A percentile compares a stretch with the other conserved stretches of the same genome.
phyloP scores from a whole-genome alignment of 2,797 vertebrate genomes.

The Garrulus glandarius region DNA sequence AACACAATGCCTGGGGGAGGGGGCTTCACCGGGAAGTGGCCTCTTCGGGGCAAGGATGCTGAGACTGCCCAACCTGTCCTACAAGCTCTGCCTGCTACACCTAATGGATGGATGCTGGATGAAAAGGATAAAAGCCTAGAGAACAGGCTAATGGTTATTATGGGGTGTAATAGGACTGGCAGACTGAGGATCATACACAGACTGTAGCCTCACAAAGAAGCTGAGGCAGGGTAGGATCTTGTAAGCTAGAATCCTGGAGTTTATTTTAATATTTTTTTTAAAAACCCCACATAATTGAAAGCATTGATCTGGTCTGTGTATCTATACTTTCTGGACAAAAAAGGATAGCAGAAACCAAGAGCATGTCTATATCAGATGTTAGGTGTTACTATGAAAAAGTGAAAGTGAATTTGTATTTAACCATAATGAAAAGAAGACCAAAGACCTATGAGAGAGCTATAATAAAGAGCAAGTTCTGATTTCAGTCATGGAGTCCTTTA shows the following conservation, averaged over 20 bases:
- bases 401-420: background rate
- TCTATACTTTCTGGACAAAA: background rate
- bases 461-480: background rate
- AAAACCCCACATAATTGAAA: background rate
- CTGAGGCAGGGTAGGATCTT: background rate
- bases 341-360: background rate
- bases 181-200: background rate
- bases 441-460: background rate
- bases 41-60: background rate
- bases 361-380: background rate
- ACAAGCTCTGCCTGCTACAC: background rate
- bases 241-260: background rate
- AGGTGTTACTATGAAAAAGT: background rate
- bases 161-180: background rate
- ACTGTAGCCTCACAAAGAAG: background rate
- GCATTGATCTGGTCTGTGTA: background rate
- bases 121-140: background rate
- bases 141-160: background rate
- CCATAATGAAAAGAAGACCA: background rate
- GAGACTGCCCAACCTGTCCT: background rate
- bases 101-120: background rate
- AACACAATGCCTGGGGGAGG: background rate
- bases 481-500: background rate
- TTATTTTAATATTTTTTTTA: background rate
- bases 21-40: background rate